phyloP scores from a whole-genome alignment of 2,113 vertebrate species.

The Vireo altiloquus region DNA sequence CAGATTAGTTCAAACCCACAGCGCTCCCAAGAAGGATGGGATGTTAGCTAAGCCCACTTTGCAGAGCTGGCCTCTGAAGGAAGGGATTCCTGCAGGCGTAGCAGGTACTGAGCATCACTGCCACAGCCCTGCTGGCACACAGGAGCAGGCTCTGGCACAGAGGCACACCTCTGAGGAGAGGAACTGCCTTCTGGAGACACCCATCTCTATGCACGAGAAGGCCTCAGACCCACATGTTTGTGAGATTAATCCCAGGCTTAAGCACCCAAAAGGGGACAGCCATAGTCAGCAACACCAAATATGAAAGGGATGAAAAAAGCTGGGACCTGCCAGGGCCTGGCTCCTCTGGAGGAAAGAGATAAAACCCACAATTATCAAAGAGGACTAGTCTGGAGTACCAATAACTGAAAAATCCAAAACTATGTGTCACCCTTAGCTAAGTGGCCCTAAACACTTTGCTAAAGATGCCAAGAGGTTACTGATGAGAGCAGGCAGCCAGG shows the following conservation, averaged over 20 bases:
- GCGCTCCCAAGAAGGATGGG: background rate
- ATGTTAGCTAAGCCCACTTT: background rate
- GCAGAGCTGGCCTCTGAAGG: background rate
- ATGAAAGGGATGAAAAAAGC: background rate
- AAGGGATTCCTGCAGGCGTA: fast-evolving
- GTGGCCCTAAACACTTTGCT: background rate
- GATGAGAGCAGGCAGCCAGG: background rate
- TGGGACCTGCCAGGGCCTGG: background rate
- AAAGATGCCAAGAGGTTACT: background rate
- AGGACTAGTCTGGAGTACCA: background rate
- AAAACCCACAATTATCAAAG: background rate
- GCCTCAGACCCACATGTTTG: background rate
- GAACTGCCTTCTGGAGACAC: background rate
- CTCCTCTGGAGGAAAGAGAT: background rate
- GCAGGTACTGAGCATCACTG: background rate
- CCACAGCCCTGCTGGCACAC: background rate
- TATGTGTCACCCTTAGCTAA: background rate
- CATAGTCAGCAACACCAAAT: background rate
- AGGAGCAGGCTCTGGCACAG: background rate
- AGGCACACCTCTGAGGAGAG: background rate
- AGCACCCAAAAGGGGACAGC: background rate
- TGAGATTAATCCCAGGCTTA: background rate
- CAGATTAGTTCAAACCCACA: background rate
- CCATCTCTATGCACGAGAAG: background rate
- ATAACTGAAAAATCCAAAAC: background rate